Percentiles rank a stretch among this genome's conserved stretches.
phyloP scores from a whole-genome alignment of 1,140 invertebrate species.

The Sminthurides bifidus region DNA sequence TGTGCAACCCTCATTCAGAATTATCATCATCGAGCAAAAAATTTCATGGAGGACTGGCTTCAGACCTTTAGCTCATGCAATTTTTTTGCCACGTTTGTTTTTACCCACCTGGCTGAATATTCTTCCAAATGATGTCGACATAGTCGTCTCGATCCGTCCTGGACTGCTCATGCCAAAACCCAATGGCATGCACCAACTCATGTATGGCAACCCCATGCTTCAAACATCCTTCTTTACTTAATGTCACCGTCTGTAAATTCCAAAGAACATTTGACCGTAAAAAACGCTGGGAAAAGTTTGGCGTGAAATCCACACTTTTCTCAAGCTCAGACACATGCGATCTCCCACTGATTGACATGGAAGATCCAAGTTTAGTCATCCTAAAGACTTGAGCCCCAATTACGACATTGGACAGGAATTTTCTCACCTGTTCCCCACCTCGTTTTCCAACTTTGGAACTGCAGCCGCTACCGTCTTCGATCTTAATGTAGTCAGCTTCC shows the following conservation, averaged over 20 bases:
- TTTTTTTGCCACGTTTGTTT: not conserved
- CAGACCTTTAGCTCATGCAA: not conserved
- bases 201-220: slow-evolving; percentile 8
- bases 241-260: slow-evolving; percentile 7
- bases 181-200: slow-evolving; percentile 15
- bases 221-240: slow-evolving; percentile 11
- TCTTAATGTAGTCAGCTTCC: slow-evolving; percentile 44
- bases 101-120: slow-evolving; percentile 11
- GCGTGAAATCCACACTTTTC: no score
- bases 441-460: slow-evolving; percentile 16
- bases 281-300: no score
- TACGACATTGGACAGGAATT: no score
- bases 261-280: no score
- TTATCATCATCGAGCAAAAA: not conserved
- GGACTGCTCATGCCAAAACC: slow-evolving; percentile 16
- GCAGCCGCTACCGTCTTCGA: slow-evolving; percentile 29
- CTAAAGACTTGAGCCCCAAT: no score
- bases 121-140: slow-evolving; percentile 12
- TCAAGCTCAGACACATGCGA: no score
- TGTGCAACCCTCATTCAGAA: not conserved
- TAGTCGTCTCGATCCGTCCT: slow-evolving; percentile 1
- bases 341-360: no score
- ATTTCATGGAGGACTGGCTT: not conserved
- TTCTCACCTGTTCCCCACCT: slow-evolving; percentile 28
- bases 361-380: no score